phyloP scores from a whole-genome alignment of 2,113 vertebrate species.

The Sturnira hondurensis region DNA sequence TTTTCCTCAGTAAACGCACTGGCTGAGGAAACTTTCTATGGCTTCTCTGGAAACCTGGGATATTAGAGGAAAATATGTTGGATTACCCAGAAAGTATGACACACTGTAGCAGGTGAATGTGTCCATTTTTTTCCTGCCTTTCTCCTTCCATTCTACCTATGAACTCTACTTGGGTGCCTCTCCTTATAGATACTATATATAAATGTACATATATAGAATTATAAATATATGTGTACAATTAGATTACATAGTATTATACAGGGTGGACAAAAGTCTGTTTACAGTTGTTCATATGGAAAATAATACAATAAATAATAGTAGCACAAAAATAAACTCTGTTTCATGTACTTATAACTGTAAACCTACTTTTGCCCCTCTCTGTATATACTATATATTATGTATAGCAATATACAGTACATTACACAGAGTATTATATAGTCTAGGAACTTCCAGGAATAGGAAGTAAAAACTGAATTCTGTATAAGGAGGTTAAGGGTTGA shows the following conservation, averaged over 20 bases:
- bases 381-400: too few species aligned
- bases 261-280: neutral
- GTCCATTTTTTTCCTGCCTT: neutral
- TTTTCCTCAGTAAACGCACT: neutral
- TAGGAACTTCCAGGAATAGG: neutral
- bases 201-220: neutral
- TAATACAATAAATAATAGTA: neutral
- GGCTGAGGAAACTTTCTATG: neutral
- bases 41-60: neutral
- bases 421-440: neutral
- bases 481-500: neutral
- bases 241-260: neutral
- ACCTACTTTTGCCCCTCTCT: neutral
- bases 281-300: neutral
- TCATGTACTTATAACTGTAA: neutral
- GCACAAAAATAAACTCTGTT: neutral
- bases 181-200: neutral
- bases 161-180: neutral
- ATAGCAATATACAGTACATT: neutral
- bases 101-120: neutral
- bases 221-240: neutral
- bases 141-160: neutral
- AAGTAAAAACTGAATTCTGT: neutral
- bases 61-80: neutral
- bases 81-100: neutral